phyloP scores from a whole-genome alignment of 2,888 invertebrate species.

The Callyntrura sp. region DNA sequence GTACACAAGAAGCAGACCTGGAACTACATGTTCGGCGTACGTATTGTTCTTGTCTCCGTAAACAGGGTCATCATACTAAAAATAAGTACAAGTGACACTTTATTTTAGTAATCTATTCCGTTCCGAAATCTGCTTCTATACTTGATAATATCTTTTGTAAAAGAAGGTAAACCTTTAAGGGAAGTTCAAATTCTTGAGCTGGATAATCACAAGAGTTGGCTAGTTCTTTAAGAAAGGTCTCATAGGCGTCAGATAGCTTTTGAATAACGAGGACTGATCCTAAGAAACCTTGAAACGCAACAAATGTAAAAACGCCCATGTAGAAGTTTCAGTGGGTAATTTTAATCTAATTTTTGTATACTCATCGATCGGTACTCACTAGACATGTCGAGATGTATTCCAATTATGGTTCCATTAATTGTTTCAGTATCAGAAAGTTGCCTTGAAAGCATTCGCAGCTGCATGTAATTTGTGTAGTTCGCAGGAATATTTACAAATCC shows the following conservation, averaged over 20 bases:
- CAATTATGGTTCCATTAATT: constrained; percentile 93
- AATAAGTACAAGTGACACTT: too few relatives aligned
- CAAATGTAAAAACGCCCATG: not conserved
- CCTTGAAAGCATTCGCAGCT: constrained; percentile 92
- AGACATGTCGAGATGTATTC: constrained; percentile 96
- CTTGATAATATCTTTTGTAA: too few relatives aligned
- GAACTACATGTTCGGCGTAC: constrained; percentile 98
- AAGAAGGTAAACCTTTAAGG: constrained; percentile 53
- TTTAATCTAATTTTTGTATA: too few relatives aligned
- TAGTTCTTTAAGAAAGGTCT: constrained; percentile 92
- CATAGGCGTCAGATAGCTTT: constrained; percentile 87
- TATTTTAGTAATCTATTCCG: too few relatives aligned
- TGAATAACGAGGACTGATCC: constrained; percentile 54
- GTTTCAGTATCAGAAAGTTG: constrained; percentile 94
- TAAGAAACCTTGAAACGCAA: constrained; percentile 31
- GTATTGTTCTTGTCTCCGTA: constrained; percentile 95
- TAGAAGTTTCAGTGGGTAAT: too few relatives aligned
- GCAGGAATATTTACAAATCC: constrained; percentile 94
- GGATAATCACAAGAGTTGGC: constrained; percentile 92
- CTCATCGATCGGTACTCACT: constrained; percentile 90
- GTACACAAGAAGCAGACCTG: constrained; percentile 97
- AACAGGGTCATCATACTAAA: constrained; percentile 93
- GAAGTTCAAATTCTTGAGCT: constrained; percentile 90
- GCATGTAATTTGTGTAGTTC: constrained; percentile 94
- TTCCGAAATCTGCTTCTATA: too few relatives aligned